Evolutionary conservation across 2,113 vertebrate species (phyloP).

Genomic region (Dryoscopus gambensis): DNA sequence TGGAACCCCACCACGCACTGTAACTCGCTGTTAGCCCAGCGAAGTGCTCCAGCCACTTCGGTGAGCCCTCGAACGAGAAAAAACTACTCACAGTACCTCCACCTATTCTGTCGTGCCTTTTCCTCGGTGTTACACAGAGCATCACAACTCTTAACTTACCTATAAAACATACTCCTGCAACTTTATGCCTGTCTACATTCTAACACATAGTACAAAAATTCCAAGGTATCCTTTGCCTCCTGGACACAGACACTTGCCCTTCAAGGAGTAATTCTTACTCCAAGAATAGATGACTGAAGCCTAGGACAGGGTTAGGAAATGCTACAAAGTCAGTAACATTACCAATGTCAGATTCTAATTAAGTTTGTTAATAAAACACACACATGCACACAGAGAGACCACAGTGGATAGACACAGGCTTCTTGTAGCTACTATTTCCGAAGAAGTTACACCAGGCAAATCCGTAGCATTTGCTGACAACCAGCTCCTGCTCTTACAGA

Average conservation of each 20-base stretch:
- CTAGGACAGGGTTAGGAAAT: neutral
- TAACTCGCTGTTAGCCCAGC: rapidly evolving
- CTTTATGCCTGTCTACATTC: neutral
- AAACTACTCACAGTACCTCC: rapidly evolving
- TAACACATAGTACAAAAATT: rapidly evolving
- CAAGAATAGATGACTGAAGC: neutral
- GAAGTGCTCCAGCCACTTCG: rapidly evolving
- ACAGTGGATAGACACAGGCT: rapidly evolving
- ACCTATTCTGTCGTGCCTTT: neutral
- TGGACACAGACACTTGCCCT: too few species aligned
- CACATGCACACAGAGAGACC: rapidly evolving
- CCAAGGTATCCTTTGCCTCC: rapidly evolving
- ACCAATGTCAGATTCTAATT: neutral
- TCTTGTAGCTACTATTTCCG: neutral
- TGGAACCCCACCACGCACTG: rapidly evolving
- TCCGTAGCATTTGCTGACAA: neutral
- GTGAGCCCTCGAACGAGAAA: neutral
- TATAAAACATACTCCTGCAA: neutral
- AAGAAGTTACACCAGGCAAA: neutral
- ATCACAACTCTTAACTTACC: neutral
- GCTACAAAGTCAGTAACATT: neutral
- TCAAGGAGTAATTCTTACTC: too few species aligned
- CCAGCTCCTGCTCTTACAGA: neutral
- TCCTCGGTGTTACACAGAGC: too few species aligned
- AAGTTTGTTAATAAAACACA: neutral